Evolutionary conservation across 92 coral and sea anemone species (phyloP), one percentile per base, ranked within the genome.

Genomic region (Virgularia gustaviana): DNA sequence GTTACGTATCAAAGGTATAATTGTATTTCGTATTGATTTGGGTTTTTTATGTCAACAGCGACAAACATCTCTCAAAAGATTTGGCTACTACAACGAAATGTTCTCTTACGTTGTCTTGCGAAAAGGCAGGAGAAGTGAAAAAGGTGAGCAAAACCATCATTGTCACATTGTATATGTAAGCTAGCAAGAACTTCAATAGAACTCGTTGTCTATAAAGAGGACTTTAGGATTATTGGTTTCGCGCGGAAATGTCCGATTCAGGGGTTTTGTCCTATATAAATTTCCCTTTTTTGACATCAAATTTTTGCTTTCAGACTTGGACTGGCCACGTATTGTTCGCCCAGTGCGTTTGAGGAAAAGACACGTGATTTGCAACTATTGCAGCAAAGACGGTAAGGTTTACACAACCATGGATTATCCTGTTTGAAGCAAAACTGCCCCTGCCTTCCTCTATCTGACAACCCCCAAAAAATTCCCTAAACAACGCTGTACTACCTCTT

Each of bases 311-410:
- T 18, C 41, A 92, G 98, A 89, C 39, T 71, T 84, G 65, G 75
- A 88, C 22, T 92, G 98, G 98, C 96, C 98, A 2, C 66, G 98
- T 62, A 81, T 92, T 42, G 74, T 92, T 12, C 88, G 88, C 36
- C 96, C 96, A 0, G 75, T 89, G 44, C 86, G 80, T 38, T 45
- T 79, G 63, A 81, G 87, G 72, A 84, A 87, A 32, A 78, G 86
- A 49, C 98, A 92, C 56, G 89, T 92, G 12, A 83, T 92, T 57
- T 92, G 98, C 80, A 87, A 85, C 63, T 76, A 87, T 6, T 92
- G 98, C 57, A 86, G 88, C 71, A 89, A 91, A 72, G 81, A 81
- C 52, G 98, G 98, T 92, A 68, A 70, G 96, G 22, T 29, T 18
- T 23, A 1, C 5, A 5, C 22, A 1, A 24, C n/a, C n/a, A n/a